phyloP scores from a whole-genome alignment of 2,113 vertebrate genomes.

The Megalops atlanticus region DNA sequence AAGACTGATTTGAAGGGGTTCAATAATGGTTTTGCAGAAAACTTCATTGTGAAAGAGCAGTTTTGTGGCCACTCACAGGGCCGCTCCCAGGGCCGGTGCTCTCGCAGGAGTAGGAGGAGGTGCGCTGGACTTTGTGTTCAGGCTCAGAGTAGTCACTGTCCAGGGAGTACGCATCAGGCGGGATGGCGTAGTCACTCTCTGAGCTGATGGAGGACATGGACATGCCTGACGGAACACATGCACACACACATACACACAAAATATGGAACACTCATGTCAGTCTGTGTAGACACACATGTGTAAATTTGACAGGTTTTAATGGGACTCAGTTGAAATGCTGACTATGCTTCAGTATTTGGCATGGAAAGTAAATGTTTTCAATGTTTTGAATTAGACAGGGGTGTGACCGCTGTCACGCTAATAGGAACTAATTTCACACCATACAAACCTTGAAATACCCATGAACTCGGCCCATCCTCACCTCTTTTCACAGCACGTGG shows the following conservation, averaged over 20 bases:
- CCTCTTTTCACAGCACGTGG: slow-evolving; percentile 85
- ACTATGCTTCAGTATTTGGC: no score
- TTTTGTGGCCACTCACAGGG: not conserved
- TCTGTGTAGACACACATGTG: not conserved
- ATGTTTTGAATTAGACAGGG: no score
- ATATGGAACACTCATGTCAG: not conserved
- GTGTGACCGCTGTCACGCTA: no score
- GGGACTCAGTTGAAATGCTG: no score
- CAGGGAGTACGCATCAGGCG: slow-evolving; percentile 84
- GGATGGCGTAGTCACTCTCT: slow-evolving; percentile 87
- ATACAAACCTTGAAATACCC: not conserved
- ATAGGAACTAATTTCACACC: no score
- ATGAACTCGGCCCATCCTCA: slow-evolving; percentile 43
- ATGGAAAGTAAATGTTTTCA: no score
- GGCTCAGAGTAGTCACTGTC: slow-evolving; percentile 87
- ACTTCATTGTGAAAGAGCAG: not conserved
- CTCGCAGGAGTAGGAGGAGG: slow-evolving; percentile 86
- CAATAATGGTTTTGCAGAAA: not conserved
- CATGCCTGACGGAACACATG: slow-evolving; percentile 65
- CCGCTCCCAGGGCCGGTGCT: slow-evolving; percentile 71
- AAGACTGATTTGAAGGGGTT: not conserved
- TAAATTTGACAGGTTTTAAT: no score
- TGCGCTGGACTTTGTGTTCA: slow-evolving; percentile 85
- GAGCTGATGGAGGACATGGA: slow-evolving; percentile 91
- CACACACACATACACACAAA: not conserved